phyloP scores from a whole-genome alignment of 2,888 invertebrate genomes.

The Caenorhabditis sp. region DNA sequence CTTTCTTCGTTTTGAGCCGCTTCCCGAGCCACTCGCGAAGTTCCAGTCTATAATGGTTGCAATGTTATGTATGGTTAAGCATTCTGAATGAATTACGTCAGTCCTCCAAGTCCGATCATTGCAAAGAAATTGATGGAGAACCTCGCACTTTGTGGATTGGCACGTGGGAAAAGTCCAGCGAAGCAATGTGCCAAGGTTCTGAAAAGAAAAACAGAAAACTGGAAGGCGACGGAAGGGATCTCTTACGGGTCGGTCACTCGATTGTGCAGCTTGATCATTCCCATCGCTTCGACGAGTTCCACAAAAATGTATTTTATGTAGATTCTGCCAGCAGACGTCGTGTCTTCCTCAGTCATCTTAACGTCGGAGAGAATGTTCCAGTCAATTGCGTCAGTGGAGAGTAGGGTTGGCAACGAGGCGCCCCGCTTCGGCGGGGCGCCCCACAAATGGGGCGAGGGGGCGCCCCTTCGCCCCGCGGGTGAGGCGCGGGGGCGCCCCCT shows the following conservation, averaged over 20 bases:
- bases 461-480: too few relatives aligned
- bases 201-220: slow-evolving; percentile 78
- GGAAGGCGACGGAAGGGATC: slow-evolving; percentile 79
- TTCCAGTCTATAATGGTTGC: slow-evolving; percentile 68
- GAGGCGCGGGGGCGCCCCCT: too few relatives aligned
- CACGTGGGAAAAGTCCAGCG: slow-evolving; percentile 92
- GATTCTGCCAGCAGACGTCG: slow-evolving; percentile 95
- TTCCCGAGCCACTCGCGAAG: slow-evolving; percentile 74
- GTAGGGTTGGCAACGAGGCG: too few relatives aligned
- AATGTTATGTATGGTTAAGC: neutral
- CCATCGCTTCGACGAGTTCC: slow-evolving; percentile 96
- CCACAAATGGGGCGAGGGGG: too few relatives aligned
- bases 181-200: slow-evolving; percentile 90
- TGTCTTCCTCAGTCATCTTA: slow-evolving; percentile 94
- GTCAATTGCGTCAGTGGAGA: slow-evolving; percentile 95
- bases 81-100: slow-evolving; percentile 84
- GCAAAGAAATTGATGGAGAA: slow-evolving; percentile 99
- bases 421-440: too few relatives aligned
- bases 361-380: slow-evolving; percentile 93
- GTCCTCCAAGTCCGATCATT: slow-evolving; percentile 94
- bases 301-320: slow-evolving; percentile 96
- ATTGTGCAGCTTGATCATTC: slow-evolving; percentile 90
- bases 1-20: slow-evolving; percentile 64
- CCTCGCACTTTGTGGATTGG: slow-evolving; percentile 94
- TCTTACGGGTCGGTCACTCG: slow-evolving; percentile 91